Evolutionary conservation across 2,797 vertebrate genomes (phyloP), one percentile per base, ranked within the genome.

Genomic region (Karalla daura): DNA sequence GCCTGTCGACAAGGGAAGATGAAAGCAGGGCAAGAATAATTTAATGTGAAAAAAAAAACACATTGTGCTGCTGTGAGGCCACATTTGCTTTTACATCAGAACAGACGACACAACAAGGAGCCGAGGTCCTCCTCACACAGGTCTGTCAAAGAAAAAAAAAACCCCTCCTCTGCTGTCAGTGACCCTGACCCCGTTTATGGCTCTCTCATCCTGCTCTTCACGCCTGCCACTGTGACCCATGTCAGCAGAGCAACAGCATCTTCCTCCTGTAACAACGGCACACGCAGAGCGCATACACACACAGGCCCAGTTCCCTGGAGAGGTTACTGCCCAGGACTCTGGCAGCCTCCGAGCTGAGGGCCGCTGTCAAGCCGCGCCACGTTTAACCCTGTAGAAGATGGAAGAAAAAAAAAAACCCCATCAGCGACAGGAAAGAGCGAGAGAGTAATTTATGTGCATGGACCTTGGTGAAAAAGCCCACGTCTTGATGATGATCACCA

Each of bases 171-270:
- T 71, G 61, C 74, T 76, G 68, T 69, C 85, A 74, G 47, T 54
- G 58, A 82, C 74, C 65, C 73, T 60, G 81, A 78, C 73, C 77
- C 69, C 53, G 5, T 81, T 72, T 74, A 66, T 15, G 13, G 46
- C 63, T 67, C 52, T 53, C 53, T 70, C 49, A 61, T 80, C 54
- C 63, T 20, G 40, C 59, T 56, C 53, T 60, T 73, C 47, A 39
- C 32, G 51, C 24, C 41, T 78, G 70, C 74, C 81, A 69, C 43
- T n/a, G 52, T 86, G 79, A 83, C 76, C 81, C 52, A 11, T 71
- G 77, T 84, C 83, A 78, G 51, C 50, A 67, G 45, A 72, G 44
- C 45, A 63, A 49, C 63, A 72, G 51, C 69, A 55, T 66, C 69
- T 68, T 56, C 67, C 43, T 68, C 55, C 58, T 56, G 17, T 37